Conservation (phyloP, 2,888 invertebrate genomes). For the Troides oblongomaculatus region DNA sequence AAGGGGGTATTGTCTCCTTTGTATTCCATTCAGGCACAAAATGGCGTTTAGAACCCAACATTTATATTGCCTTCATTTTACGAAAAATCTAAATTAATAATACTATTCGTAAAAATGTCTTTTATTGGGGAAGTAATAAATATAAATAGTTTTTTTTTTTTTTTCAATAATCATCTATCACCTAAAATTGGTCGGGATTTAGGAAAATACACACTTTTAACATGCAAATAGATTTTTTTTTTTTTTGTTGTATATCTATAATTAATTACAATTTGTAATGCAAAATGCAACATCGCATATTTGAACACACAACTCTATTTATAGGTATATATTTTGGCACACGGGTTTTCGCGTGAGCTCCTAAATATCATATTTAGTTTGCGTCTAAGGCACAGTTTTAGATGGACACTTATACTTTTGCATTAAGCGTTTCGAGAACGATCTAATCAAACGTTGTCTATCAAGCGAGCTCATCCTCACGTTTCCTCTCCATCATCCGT, state of each 20-base stretch:
- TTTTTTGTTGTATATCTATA: slow-evolving; percentile 28
- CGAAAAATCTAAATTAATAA: slow-evolving; percentile 77
- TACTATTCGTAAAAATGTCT: slow-evolving; percentile 81
- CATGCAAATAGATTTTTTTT: slow-evolving; percentile 40
- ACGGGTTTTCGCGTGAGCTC: slow-evolving; percentile 43
- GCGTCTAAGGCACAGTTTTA: slow-evolving; percentile 71
- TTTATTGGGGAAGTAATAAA: slow-evolving; percentile 74
- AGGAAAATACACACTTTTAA: slow-evolving; percentile 68
- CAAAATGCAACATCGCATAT: slow-evolving; percentile 26
- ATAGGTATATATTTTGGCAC: slow-evolving; percentile 54
- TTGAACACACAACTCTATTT: slow-evolving; percentile 28
- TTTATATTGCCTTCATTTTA: slow-evolving; percentile 69
- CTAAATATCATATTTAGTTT: slow-evolving; percentile 45
- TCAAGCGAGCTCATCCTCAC: not conserved
- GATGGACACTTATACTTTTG: slow-evolving; percentile 44
- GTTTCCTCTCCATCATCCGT: not conserved
- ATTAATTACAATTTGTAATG: slow-evolving; percentile 31
- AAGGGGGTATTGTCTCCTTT: slow-evolving; percentile 68
- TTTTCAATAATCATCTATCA: slow-evolving; percentile 57
- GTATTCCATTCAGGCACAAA: slow-evolving; percentile 65
- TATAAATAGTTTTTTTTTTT: slow-evolving; percentile 60
- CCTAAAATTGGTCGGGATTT: slow-evolving; percentile 76
- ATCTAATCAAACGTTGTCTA: slow-evolving; percentile 3
- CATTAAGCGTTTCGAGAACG: slow-evolving; percentile 5
- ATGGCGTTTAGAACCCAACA: slow-evolving; percentile 75